These are phyloP conservation scores for Phyllotreta cruciferae DNA, from an alignment of 2,888 invertebrate genomes.

Conservation along the genomic window DNA sequence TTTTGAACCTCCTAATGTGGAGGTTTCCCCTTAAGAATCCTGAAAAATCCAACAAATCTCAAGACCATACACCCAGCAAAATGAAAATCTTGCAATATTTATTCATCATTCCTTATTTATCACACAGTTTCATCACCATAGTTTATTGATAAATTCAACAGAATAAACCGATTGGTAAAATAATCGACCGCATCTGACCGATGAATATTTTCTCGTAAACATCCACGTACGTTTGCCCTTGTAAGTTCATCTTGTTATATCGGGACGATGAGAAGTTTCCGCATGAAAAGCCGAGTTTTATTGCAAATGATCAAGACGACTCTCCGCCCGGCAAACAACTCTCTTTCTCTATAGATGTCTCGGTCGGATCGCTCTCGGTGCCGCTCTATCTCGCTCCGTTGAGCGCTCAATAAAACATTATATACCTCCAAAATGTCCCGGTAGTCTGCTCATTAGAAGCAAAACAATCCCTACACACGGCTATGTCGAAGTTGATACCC, in stretches of 20 bases:
- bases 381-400: conserved; percentile 22
- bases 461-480: conserved; percentile 36
- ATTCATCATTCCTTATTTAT: too few species aligned
- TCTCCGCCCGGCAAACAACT: conserved; percentile 42
- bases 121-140: too few species aligned
- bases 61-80: too few species aligned
- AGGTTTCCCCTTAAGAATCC: too few species aligned
- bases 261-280: conserved; percentile 47
- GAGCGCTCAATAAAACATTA: conserved; percentile 46
- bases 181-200: neutral
- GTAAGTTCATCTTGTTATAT: conserved; percentile 49
- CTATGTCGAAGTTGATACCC: conserved; percentile 12
- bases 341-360: conserved; percentile 13
- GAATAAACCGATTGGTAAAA: neutral
- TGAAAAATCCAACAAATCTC: too few species aligned
- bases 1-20: too few species aligned
- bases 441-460: conserved; percentile 42
- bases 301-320: conserved; percentile 49
- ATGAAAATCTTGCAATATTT: too few species aligned
- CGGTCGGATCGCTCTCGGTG: neutral
- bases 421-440: conserved; percentile 40
- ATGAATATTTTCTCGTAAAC: neutral
- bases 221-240: neutral
- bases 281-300: conserved; percentile 49
- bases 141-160: too few species aligned